Evolutionary conservation across 1,140 invertebrate species (phyloP).

Genomic region (Diorhabda elongata): DNA sequence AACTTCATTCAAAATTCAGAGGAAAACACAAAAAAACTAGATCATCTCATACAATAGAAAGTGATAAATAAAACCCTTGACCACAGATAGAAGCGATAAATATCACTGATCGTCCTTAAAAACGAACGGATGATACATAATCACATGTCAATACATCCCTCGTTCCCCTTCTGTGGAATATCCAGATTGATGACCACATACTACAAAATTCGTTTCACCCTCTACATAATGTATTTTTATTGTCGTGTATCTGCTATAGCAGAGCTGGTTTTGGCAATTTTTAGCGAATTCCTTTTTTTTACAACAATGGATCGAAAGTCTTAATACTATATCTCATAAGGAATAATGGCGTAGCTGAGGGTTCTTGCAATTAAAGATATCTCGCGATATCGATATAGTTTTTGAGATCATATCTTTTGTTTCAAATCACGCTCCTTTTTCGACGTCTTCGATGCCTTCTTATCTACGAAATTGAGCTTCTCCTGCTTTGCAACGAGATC

Average conservation of each 20-base stretch:
- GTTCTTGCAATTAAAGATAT: too few relatives aligned
- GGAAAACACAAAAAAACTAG: background rate
- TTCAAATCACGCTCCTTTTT: too few relatives aligned
- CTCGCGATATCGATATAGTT: too few relatives aligned
- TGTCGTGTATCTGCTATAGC: constrained; percentile 4
- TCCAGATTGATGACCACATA: constrained; percentile 14
- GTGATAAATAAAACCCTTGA: constrained; percentile 2
- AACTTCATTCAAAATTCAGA: background rate
- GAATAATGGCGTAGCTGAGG: too few relatives aligned
- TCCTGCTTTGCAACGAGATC: too few relatives aligned
- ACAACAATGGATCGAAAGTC: too few relatives aligned
- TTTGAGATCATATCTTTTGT: too few relatives aligned
- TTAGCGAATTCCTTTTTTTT: too few relatives aligned
- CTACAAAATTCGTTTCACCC: constrained; percentile 3
- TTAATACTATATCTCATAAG: too few relatives aligned
- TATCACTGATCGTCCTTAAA: constrained; percentile 9
- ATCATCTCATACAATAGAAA: background rate
- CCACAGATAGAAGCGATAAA: constrained; percentile 5
- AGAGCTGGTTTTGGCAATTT: background rate
- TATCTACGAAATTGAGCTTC: too few relatives aligned
- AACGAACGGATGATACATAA: constrained; percentile 5
- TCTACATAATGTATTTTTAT: constrained; percentile 16
- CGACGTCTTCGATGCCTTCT: too few relatives aligned
- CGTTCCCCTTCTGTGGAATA: background rate
- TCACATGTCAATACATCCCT: constrained; percentile 4